These are phyloP conservation scores for Heliconius charithonia DNA, from an alignment of 2,888 invertebrate species.

Conservation along the genomic window DNA sequence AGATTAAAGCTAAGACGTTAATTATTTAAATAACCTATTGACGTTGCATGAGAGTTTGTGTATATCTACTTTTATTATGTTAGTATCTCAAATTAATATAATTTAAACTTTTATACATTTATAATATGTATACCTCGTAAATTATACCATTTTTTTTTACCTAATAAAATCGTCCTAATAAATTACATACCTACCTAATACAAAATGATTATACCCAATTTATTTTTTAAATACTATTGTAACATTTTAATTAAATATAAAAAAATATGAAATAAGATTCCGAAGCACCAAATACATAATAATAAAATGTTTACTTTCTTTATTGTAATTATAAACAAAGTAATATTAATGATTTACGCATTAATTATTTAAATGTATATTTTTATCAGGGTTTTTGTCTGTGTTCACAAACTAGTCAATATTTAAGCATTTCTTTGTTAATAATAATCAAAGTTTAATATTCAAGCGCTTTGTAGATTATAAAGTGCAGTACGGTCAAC, in stretches of 20 bases:
- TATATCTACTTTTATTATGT: not conserved
- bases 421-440: slow-evolving; percentile 40
- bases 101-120: slow-evolving; percentile 27
- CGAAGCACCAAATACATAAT: slow-evolving; percentile 36
- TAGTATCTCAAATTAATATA: slow-evolving; percentile 7
- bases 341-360: slow-evolving; percentile 47
- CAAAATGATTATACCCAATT: not conserved
- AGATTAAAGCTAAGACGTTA: slow-evolving; percentile 1
- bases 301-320: slow-evolving; percentile 18
- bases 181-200: no score
- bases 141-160: not conserved
- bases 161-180: not conserved
- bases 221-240: slow-evolving; percentile 14
- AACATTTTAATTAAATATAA: not conserved
- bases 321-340: slow-evolving; percentile 3
- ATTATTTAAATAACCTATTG: not conserved
- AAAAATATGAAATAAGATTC: slow-evolving; percentile 31
- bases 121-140: not conserved
- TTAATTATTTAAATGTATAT: slow-evolving; percentile 45
- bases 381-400: slow-evolving; percentile 65
- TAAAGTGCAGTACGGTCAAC: slow-evolving; percentile 8
- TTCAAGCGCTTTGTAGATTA: slow-evolving; percentile 44
- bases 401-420: slow-evolving; percentile 61
- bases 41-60: not conserved
- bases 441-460: slow-evolving; percentile 9